These are phyloP conservation scores for Puma concolor DNA, from an alignment of 2,113 vertebrate species.

Conservation along the genomic window DNA sequence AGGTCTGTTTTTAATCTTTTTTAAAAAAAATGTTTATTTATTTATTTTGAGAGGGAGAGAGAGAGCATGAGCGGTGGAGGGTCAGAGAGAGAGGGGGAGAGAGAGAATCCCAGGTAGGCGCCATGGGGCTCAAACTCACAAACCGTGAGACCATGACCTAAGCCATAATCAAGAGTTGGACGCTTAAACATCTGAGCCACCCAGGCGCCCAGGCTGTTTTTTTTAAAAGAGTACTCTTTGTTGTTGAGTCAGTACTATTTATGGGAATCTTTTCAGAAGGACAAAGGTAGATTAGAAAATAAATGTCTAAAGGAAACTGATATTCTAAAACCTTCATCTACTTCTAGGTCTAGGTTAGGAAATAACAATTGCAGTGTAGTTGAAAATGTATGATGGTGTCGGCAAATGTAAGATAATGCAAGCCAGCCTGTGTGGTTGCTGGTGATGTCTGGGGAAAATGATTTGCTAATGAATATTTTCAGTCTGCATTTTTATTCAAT, in stretches of 20 bases:
- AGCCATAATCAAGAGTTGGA: too few species aligned
- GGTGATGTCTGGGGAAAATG: not conserved
- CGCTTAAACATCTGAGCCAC: too few species aligned
- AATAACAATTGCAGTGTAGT: not conserved
- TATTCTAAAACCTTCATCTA: not conserved
- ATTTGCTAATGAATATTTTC: conserved; percentile 48
- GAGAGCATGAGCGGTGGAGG: too few species aligned
- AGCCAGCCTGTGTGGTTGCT: not conserved
- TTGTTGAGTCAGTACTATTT: not conserved
- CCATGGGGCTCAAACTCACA: too few species aligned
- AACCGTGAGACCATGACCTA: too few species aligned
- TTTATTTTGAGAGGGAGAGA: too few species aligned
- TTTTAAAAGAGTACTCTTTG: conserved; percentile 1
- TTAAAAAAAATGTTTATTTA: too few species aligned
- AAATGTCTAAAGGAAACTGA: conserved; percentile 7
- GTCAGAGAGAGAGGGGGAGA: too few species aligned
- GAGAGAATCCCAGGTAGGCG: too few species aligned
- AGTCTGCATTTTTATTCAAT: conserved; percentile 19
- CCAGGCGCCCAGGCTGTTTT: too few species aligned
- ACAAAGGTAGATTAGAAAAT: conserved; percentile 40
- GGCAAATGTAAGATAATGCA: not conserved
- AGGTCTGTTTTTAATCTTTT: not conserved
- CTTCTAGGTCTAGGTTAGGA: not conserved
- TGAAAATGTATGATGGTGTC: not conserved
- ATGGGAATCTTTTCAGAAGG: conserved; percentile 6